Percentiles rank a stretch among this genome's conserved stretches.
phyloP scores from a whole-genome alignment of 2,888 invertebrate species.

The Pristionchus maxplancki region DNA sequence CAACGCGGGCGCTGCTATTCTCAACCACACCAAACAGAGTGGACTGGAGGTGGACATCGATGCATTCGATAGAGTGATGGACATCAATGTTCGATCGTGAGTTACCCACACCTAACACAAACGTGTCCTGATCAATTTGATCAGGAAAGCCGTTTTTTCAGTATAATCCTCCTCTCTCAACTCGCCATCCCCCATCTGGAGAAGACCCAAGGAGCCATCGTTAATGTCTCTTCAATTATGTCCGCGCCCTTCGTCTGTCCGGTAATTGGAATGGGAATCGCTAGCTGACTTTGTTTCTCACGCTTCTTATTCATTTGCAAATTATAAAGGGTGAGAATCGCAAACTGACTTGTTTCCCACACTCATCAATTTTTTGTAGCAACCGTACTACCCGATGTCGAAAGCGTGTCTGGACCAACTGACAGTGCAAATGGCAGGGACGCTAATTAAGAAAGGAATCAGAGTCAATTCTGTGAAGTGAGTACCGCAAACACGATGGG shows the following conservation, averaged over 20 bases:
- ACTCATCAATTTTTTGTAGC: neutral
- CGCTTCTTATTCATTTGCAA: neutral
- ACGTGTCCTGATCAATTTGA: too few relatives aligned
- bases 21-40: neutral
- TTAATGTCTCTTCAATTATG: neutral
- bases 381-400: slow-evolving; percentile 41
- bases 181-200: slow-evolving; percentile 24
- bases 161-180: neutral
- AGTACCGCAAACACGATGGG: neutral
- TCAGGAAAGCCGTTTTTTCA: neutral
- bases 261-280: neutral
- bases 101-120: too few relatives aligned
- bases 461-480: slow-evolving; percentile 41
- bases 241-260: neutral
- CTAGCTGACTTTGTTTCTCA: too few relatives aligned
- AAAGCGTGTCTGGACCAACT: slow-evolving; percentile 36
- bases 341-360: too few relatives aligned
- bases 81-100: slow-evolving; percentile 42
- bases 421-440: slow-evolving; percentile 40
- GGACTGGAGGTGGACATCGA: neutral
- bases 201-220: neutral
- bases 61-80: neutral
- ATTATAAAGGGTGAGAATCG: neutral
- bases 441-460: slow-evolving; percentile 39
- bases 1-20: neutral